Evolutionary conservation across 2,797 vertebrate genomes (phyloP), one percentile per base, ranked within the genome.

Genomic region (Melanotaenia boesemani): DNA sequence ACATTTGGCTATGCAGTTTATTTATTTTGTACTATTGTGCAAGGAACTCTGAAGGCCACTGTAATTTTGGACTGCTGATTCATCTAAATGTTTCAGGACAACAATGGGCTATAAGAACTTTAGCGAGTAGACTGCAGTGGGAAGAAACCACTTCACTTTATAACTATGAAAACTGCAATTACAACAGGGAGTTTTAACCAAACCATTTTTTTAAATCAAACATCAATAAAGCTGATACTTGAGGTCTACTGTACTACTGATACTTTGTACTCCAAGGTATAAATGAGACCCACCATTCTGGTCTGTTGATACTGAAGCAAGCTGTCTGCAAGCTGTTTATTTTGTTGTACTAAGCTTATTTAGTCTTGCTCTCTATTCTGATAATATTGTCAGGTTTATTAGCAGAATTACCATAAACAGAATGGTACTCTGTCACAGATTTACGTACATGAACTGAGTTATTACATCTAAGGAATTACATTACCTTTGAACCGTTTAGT

Each of bases 381-480:
- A 79, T 72, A 67, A 56, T 69, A 4, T 82, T 36, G 22, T n/a
- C 67, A 26, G 37, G 16, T 72, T 66, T 24, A 70, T 37, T 3
- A 6, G 26, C 37, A 73, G 5, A 70, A 75, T 67, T 30, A 62
- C 36, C 69, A 58, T 46, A 71, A 77, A 64, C 44, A 74, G 56
- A 15, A 8, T 8, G 2, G 10, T 30, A 12, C 56, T 58, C 57
- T 79, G 9, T 76, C 37, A 71, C 59, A 77, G 57, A 63, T 32
- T 57, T 20, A 54, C 57, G 24, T 44, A 55, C 7, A 8, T 61
- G 12, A 64, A 72, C 68, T 54, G 67, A 59, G 24, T 57, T n/a
- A 55, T 70, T 22, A 61, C 28, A 54, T 76, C 57, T 26, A 50
- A 63, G 52, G 64, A 22, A 70, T 63, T 18, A 60, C 15, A 22